Evolutionary conservation across 1,140 invertebrate genomes (phyloP).

Genomic region (Aphelinus certus): DNA sequence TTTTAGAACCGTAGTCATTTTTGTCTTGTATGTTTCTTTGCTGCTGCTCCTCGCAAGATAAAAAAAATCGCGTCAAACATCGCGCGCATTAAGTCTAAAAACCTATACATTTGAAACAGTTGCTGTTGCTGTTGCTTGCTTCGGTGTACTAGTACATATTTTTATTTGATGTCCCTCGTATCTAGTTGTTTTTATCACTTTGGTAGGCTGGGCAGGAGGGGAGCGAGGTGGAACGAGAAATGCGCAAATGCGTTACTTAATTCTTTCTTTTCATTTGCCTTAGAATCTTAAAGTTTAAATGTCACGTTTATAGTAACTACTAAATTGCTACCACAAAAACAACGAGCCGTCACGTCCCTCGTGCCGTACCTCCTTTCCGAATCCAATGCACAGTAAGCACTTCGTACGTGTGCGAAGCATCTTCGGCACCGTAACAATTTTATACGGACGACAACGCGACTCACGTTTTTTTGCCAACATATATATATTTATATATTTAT

Average conservation of each 20-base stretch:
- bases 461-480: slow-evolving; percentile 12
- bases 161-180: not conserved
- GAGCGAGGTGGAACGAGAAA: slow-evolving; percentile 35
- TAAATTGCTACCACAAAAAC: slow-evolving; percentile 29
- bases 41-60: slow-evolving; percentile 4
- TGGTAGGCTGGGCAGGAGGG: slow-evolving; percentile 31
- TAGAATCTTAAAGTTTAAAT: slow-evolving; percentile 34
- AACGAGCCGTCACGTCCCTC: slow-evolving; percentile 20
- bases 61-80: slow-evolving; percentile 31
- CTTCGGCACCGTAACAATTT: no score
- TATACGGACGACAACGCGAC: slow-evolving; percentile 13
- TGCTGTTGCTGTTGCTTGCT: slow-evolving; percentile 6
- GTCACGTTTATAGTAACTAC: slow-evolving; percentile 35
- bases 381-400: no score
- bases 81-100: slow-evolving; percentile 27
- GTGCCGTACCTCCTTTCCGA: slow-evolving; percentile 13
- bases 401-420: no score
- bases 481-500: slow-evolving; percentile 24
- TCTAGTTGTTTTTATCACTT: slow-evolving; percentile 11
- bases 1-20: not conserved
- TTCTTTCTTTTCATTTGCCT: slow-evolving; percentile 23
- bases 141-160: slow-evolving; percentile 2
- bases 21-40: slow-evolving; percentile 2
- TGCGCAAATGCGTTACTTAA: slow-evolving; percentile 21
- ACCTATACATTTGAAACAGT: slow-evolving; percentile 11